Evolutionary conservation across 2,797 vertebrate genomes (phyloP).

Genomic region (Chaetodon trifasciatus): DNA sequence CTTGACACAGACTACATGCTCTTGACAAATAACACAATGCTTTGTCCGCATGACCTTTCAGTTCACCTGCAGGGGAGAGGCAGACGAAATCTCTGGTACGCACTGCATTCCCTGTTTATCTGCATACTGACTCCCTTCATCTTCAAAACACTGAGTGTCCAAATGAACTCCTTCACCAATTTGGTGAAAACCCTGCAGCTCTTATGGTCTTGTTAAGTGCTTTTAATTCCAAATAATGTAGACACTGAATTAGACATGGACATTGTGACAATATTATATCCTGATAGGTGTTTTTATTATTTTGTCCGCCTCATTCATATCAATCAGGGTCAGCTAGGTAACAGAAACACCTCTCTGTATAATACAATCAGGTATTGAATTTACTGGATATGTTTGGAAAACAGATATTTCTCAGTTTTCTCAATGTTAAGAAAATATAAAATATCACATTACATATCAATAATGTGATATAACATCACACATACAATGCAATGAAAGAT

Average conservation of each 20-base stretch:
- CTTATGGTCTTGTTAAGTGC: too few species aligned
- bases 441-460: neutral
- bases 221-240: neutral
- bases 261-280: neutral
- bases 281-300: neutral
- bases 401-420: neutral
- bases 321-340: neutral
- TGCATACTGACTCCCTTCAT: neutral
- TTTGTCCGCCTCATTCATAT: neutral
- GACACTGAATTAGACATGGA: neutral
- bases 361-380: too few species aligned
- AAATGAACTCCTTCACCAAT: neutral
- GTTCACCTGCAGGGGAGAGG: constrained; percentile 70
- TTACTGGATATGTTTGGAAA: neutral
- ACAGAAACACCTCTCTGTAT: neutral
- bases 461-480: neutral
- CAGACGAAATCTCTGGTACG: constrained; percentile 30
- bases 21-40: constrained; percentile 55
- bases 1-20: constrained; percentile 40
- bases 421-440: neutral
- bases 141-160: neutral
- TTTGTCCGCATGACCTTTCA: constrained; percentile 72
- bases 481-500: neutral
- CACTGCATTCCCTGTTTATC: constrained; percentile 33
- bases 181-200: neutral